phyloP scores from a whole-genome alignment of 2,113 vertebrate genomes.

The Lipophrys pholis region DNA sequence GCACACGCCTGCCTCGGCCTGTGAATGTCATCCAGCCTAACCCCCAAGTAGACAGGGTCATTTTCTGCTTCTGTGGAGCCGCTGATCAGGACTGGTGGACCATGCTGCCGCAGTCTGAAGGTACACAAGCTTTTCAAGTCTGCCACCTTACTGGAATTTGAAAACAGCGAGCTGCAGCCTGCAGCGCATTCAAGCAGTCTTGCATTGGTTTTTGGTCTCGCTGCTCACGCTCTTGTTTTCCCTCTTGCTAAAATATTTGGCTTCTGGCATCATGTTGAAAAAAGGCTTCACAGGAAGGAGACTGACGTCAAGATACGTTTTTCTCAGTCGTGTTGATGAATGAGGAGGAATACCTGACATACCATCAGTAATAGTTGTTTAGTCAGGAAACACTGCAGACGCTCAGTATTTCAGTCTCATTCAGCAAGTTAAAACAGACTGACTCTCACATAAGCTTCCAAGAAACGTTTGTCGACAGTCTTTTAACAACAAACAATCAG shows the following conservation, averaged over 20 bases:
- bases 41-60: neutral
- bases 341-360: neutral
- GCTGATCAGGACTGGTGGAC: neutral
- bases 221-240: neutral
- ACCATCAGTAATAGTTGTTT: neutral
- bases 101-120: neutral
- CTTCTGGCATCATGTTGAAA: neutral
- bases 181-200: neutral
- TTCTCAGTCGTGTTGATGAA: too few species aligned
- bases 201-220: neutral
- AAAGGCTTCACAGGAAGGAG: neutral
- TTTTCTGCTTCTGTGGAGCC: neutral
- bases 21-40: neutral
- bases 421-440: too few species aligned
- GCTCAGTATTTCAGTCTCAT: too few species aligned
- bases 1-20: neutral
- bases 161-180: too few species aligned
- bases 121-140: neutral
- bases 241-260: conserved; percentile 7
- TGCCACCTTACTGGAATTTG: neutral
- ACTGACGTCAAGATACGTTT: neutral
- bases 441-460: too few species aligned
- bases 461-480: too few species aligned
- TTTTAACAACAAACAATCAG: too few species aligned
- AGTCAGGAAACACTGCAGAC: neutral